Evolutionary conservation across 1,140 invertebrate species (phyloP).

Genomic region (Metopolophium dirhodum): DNA sequence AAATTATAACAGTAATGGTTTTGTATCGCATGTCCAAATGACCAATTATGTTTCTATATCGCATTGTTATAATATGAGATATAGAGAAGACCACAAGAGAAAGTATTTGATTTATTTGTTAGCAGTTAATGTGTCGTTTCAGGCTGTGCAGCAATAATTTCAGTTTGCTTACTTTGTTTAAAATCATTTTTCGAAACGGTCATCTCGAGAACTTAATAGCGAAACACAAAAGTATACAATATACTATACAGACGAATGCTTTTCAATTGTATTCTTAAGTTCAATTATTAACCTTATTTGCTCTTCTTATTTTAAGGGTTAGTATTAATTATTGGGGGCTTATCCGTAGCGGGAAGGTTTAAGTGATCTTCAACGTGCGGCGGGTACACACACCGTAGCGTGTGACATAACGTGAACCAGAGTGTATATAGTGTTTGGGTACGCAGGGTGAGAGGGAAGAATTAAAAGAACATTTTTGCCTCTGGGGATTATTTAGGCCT

Average conservation of each 20-base stretch:
- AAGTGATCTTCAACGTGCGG: slow-evolving; percentile 41
- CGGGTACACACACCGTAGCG: not conserved
- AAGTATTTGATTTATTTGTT: not conserved
- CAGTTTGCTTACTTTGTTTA: not conserved
- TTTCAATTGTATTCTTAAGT: slow-evolving; percentile 32
- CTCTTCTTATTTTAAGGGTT: slow-evolving; percentile 52
- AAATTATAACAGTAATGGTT: not conserved
- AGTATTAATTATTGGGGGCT: slow-evolving; percentile 55
- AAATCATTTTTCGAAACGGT: slow-evolving; percentile 5
- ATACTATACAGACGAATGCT: not conserved
- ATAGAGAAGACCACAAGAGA: not conserved
- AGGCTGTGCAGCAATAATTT: not conserved
- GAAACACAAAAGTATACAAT: not conserved
- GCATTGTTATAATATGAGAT: not conserved
- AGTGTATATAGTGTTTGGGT: not conserved
- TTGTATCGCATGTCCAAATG: not conserved
- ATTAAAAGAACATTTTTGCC: slow-evolving; percentile 57
- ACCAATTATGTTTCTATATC: not conserved
- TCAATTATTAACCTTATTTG: slow-evolving; percentile 56
- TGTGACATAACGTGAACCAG: not conserved
- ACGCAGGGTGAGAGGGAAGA: not conserved
- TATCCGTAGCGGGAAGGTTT: slow-evolving; percentile 43
- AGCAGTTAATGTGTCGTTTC: not conserved
- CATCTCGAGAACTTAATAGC: slow-evolving; percentile 9
- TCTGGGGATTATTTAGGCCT: slow-evolving; percentile 46